phyloP scores from a whole-genome alignment of 2,888 invertebrate genomes.

The Flexamia atlantica region DNA sequence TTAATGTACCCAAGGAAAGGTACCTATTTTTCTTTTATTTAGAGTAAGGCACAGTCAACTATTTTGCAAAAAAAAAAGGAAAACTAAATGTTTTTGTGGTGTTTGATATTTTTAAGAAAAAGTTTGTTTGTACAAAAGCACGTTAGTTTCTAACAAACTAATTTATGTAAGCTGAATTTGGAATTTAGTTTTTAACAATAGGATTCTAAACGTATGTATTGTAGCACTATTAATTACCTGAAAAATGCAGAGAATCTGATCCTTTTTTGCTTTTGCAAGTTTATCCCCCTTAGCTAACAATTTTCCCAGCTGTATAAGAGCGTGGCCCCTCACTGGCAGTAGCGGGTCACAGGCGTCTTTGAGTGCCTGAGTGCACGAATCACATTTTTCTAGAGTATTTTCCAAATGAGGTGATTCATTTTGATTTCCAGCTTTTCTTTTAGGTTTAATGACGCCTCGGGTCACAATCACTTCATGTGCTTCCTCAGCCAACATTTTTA shows the following conservation, averaged over 20 bases:
- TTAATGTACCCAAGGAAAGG: too few species aligned
- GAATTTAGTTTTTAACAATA: neutral
- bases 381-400: constrained; percentile 64
- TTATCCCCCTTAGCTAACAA: constrained; percentile 83
- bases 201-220: constrained; percentile 58
- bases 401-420: neutral
- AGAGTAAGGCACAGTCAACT: too few species aligned
- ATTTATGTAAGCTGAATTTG: neutral
- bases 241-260: constrained; percentile 84
- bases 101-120: too few species aligned
- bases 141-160: too few species aligned
- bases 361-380: constrained; percentile 80
- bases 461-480: constrained; percentile 72
- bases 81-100: too few species aligned
- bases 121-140: too few species aligned
- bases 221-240: constrained; percentile 80
- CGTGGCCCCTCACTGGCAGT: constrained; percentile 90
- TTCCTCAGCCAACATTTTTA: constrained; percentile 71
- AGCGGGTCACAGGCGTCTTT: constrained; percentile 83
- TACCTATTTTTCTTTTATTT: too few species aligned
- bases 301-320: constrained; percentile 84
- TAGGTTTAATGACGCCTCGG: constrained; percentile 70
- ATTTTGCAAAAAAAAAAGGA: too few species aligned
- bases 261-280: constrained; percentile 81
- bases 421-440: constrained; percentile 43